Conservation (phyloP, 2,797 vertebrate genomes). For the Myotis daubentonii region DNA sequence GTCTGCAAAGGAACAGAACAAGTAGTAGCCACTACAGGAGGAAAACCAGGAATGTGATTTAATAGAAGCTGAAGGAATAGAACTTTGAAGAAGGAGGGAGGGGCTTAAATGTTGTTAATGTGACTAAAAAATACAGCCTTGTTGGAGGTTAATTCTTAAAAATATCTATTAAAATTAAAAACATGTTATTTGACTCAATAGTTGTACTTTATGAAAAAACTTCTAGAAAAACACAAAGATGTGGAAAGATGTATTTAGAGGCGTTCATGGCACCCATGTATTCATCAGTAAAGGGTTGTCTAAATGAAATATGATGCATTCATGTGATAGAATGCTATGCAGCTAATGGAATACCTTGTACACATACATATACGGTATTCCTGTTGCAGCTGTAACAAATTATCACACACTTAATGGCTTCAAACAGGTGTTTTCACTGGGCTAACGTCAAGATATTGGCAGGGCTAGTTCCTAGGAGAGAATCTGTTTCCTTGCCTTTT, state of each 20-base stretch:
- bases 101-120: background rate
- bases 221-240: background rate
- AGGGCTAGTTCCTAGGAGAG: background rate
- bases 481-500: background rate
- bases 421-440: constrained; percentile 6
- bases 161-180: background rate
- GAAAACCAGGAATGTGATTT: background rate
- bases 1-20: background rate
- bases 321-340: background rate
- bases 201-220: constrained; percentile 7
- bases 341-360: background rate
- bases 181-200: background rate
- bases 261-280: background rate
- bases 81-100: background rate
- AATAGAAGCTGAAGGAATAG: background rate
- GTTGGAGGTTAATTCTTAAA: background rate
- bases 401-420: constrained; percentile 4
- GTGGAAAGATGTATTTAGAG: background rate
- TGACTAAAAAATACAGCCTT: background rate
- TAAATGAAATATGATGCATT: background rate
- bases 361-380: background rate
- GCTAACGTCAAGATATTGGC: background rate
- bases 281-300: background rate
- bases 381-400: background rate
- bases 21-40: background rate